Evolutionary conservation across 2,113 vertebrate genomes (phyloP), one percentile per base, ranked within the genome.

Genomic region (Pipra filicauda): DNA sequence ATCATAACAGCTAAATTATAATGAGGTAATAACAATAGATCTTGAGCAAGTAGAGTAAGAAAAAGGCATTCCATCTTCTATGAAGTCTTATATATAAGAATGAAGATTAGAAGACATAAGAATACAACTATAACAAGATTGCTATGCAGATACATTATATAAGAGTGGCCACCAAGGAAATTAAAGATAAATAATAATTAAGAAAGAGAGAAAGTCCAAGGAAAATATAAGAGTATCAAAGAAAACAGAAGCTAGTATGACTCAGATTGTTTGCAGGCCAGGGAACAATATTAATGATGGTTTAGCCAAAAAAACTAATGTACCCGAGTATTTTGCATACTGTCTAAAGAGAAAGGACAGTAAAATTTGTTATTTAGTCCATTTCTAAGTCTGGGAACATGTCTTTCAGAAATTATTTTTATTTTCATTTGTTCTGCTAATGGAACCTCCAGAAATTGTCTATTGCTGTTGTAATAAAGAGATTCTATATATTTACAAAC

Each of bases 401-500:
- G 22, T 88, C 18, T 85, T 90, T 58, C 54, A 49, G 66, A 87
- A 75, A 81, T 74, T 44, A 2, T 18, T 95, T 85, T 65, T 64
- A 27, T 66, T 79, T 96, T 78, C 6, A 52, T 80, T 91, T 84
- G 8, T 84, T 86, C 48, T 83, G 10, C 37, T 85, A 87, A 64
- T 21, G 43, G 39, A 92, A 81, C 26, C 61, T 71, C 48, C 64
- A 91, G 58, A 76, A 88, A 80, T 16, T 48, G 14, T 51, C 80
- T 89, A 37, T 37, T 30, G 35, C 14, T 62, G 52, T 5, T 2
- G 1, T 57, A 85, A 80, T 13, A 86, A 77, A 90, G 81, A 93
- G 9, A 80, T 39, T 52, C 67, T 11, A 0, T 39, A 30, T 79
- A 37, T 67, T 95, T 93, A 98, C 98, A 93, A 97, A 99, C 99